Evolutionary conservation across 2,113 vertebrate genomes (phyloP), one percentile per base, ranked within the genome.

Genomic region (western clawed frog (Xenopus tropicalis)): DNA sequence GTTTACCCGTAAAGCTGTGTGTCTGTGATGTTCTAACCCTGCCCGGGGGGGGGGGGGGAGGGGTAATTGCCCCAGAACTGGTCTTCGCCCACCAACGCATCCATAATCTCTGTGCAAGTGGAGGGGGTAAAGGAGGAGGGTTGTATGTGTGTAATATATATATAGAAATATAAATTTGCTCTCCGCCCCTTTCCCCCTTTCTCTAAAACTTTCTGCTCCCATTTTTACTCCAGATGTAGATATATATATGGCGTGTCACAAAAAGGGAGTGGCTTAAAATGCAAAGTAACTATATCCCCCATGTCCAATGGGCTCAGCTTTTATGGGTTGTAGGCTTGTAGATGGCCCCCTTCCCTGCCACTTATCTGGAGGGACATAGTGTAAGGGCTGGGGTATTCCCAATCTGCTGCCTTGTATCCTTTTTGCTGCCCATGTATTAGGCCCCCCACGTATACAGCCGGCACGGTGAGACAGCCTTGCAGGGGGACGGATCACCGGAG

Each of bases 331-430:
- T 13, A 42, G 3, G 44, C 20, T 1, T n/a, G 17, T 22, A 1
- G 62, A 21, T 13, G 42, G 56, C 8, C 42, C 57, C 44, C 37
- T 12, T 52, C 51, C 48, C 57, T 69, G 29, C 23, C 72, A 62
- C 72, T 74, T 19, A 61, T 68, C 72, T 74, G 66, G 72, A 74
- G 72, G 72, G 72, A 74, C 61, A 20, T 68, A 22, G 72, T 74
- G 64, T 67, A 43, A 74, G 66, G 57, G 59, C 48, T 3, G 44
- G 42, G 72, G 43, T n/a, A 44, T n/a, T 54, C 62, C 5, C 21
- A 16, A 21, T 12, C n/a, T 24, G 20, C 43, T 48, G 56, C 52
- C 63, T 54, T 17, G 14, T n/a, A 17, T 59, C 52, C 42, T n/a
- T 19, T 1, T 63, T 13, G 10, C 25, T 8, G 16, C 37, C 23